phyloP scores from a whole-genome alignment of 2,888 invertebrate species.

The Periphyllus acericola region DNA sequence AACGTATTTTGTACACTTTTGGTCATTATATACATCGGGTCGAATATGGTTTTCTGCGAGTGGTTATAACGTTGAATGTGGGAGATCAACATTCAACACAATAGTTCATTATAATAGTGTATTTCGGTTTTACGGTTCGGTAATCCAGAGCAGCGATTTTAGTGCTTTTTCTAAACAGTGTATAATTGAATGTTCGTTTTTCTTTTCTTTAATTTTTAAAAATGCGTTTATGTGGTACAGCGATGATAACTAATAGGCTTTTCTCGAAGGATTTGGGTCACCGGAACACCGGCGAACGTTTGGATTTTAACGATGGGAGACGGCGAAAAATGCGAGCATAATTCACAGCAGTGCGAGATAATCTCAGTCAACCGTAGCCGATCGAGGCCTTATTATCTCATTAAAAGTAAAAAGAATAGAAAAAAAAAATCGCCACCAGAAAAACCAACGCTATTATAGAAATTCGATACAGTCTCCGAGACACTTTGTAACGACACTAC shows the following conservation, averaged over 20 bases:
- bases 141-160: background rate
- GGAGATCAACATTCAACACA: background rate
- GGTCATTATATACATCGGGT: background rate
- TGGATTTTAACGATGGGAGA: slow-evolving; percentile 47
- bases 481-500: slow-evolving; percentile 6
- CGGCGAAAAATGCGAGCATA: slow-evolving; percentile 37
- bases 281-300: slow-evolving; percentile 28
- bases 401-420: slow-evolving; percentile 21
- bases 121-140: slow-evolving; percentile 13
- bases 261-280: slow-evolving; percentile 43
- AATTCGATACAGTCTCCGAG: slow-evolving; percentile 46
- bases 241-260: slow-evolving; percentile 32
- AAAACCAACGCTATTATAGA: slow-evolving; percentile 26
- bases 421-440: slow-evolving; percentile 13
- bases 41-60: slow-evolving; percentile 15
- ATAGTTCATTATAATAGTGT: background rate
- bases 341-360: slow-evolving; percentile 48
- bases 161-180: slow-evolving; percentile 21
- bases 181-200: slow-evolving; percentile 27
- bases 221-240: background rate
- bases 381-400: slow-evolving; percentile 55
- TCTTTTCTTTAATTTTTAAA: background rate
- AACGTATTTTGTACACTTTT: slow-evolving; percentile 3
- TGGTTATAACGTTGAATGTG: background rate
- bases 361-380: slow-evolving; percentile 42